A percentile compares a stretch with the other conserved stretches of the same genome.
These are phyloP conservation scores for Sitobion miscanthi DNA, from an alignment of 1,140 invertebrate species.

Conservation along the genomic window DNA sequence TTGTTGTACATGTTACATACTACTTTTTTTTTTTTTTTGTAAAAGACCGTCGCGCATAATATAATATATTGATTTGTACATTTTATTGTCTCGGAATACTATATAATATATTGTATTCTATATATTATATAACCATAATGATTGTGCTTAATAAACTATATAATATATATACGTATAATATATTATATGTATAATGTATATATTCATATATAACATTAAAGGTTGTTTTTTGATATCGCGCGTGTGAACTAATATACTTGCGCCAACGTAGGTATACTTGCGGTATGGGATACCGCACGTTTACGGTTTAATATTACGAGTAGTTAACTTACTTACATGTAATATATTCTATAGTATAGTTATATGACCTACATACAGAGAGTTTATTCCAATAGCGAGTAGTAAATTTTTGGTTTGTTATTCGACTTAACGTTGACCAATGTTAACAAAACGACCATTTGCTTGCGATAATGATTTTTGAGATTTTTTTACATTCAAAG, in stretches of 20 bases:
- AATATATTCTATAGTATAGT: neutral
- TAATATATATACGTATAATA: constrained; percentile 7
- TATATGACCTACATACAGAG: neutral
- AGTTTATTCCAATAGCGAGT: neutral
- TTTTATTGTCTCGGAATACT: constrained; percentile 13
- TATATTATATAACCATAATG: neutral
- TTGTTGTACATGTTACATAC: constrained; percentile 13
- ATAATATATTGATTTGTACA: constrained; percentile 37
- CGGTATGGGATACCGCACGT: no score
- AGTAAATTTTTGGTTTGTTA: neutral
- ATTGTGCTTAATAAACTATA: constrained; percentile 43
- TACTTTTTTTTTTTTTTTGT: constrained; percentile 10
- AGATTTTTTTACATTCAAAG: no score
- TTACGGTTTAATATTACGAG: neutral
- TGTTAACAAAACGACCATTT: no score
- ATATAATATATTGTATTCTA: neutral
- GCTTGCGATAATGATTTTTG: no score
- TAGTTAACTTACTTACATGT: no score
- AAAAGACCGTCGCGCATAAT: constrained; percentile 2
- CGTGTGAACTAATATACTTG: neutral
- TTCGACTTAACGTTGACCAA: no score
- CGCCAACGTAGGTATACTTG: neutral
- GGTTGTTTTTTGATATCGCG: neutral
- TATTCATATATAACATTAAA: neutral
- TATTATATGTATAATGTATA: neutral